Conservation (phyloP, 1,140 invertebrate species). For the Drosophila varians region DNA sequence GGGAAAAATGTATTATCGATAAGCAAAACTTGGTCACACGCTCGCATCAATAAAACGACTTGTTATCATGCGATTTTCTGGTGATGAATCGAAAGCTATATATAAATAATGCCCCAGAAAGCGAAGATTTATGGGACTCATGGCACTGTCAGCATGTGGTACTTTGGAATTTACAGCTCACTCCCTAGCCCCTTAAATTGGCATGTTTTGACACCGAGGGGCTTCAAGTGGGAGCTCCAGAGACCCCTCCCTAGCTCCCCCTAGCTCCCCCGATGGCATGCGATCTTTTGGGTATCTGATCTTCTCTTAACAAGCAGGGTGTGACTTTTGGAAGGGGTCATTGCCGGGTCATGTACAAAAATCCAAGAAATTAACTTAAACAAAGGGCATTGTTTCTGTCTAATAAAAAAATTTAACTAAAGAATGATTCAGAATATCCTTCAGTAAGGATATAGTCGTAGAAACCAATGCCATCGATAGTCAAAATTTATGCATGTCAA, state of each 20-base stretch:
- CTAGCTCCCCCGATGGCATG: background rate
- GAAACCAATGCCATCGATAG: too few relatives aligned
- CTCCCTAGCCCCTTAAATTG: conserved; percentile 2
- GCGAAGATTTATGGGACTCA: conserved; percentile 67
- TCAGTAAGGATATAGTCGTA: background rate
- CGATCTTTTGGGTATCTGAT: background rate
- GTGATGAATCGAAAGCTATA: conserved; percentile 34
- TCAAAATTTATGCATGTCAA: background rate
- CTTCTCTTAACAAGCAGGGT: background rate
- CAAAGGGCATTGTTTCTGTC: background rate
- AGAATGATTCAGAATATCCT: too few relatives aligned
- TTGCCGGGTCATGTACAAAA: background rate
- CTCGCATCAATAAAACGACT: background rate
- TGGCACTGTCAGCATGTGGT: conserved; percentile 66
- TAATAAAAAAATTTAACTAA: background rate
- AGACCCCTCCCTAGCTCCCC: background rate
- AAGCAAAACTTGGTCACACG: background rate
- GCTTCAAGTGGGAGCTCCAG: background rate
- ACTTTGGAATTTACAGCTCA: background rate
- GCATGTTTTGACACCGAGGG: conserved; percentile 63
- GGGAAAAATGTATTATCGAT: background rate
- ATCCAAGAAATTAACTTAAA: background rate
- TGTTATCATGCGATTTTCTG: conserved; percentile 31
- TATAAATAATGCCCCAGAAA: conserved; percentile 50
- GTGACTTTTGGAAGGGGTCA: background rate